Evolutionary conservation across 2,113 vertebrate genomes (phyloP), one percentile per base, ranked within the genome.

Genomic region (Aythya baeri): DNA sequence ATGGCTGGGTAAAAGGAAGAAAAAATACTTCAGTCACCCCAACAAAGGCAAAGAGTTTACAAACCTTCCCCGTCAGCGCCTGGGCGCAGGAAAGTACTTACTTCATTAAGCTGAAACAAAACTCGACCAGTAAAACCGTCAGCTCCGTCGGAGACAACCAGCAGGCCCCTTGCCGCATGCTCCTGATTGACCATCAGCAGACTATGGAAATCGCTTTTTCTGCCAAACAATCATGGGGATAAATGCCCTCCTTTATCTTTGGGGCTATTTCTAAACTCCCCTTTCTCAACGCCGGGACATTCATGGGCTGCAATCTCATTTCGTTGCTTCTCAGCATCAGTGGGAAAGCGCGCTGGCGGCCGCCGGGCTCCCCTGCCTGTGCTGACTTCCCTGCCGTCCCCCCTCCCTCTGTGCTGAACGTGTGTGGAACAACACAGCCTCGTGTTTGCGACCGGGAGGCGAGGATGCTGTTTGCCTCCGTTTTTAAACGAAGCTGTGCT

Each of bases 101-200:
- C 88, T 97, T 96, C 94, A 94, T 96, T 97, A 94, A 86, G 82
- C 55, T 91, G 94, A 96, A 91, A 94, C 91, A 97, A 97, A 97
- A 97, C 93, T 94, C 50, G 0, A 95, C 90, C 95, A 91, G 95
- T 92, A 91, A 96, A 97, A 91, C 88, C 83, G 36, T 75, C 95
- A 70, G 92, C 94, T 93, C 88, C 5, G 16, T 75, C 88, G 5
- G 70, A 93, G 96, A 93, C 91, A 88, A 86, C 94, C 70, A 94
- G 91, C 31, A 46, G 92, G 88, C 90, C 93, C 93, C 95, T 94
- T 92, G 94, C 93, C 83, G 91, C 92, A 82, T 43, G 86, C 70
- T 96, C 86, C 80, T 4, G 87, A 96, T 62, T 94, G 93, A 92
- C 94, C 94, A 95, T 92, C 91, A 90, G 86, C 88, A 95, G 96